Evolutionary conservation across 2,797 vertebrate genomes (phyloP).

Genomic region (Paramormyrops hopkinsi): DNA sequence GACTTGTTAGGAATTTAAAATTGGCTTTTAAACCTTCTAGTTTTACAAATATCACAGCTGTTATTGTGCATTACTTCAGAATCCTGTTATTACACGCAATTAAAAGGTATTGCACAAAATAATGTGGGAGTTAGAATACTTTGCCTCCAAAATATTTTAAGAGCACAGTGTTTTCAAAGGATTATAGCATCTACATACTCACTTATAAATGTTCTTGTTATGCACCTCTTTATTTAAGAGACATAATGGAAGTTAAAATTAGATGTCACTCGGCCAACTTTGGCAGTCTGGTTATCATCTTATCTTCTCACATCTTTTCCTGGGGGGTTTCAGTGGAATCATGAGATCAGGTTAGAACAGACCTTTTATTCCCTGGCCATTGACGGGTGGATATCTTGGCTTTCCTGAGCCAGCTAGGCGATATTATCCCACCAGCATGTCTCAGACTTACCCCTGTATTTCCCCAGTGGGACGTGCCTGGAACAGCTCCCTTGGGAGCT

Average conservation of each 20-base stretch:
- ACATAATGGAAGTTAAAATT: background rate
- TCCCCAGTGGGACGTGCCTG: background rate
- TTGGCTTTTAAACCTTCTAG: background rate
- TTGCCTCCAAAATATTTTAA: background rate
- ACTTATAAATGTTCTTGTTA: background rate
- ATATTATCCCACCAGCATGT: background rate
- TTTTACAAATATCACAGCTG: slow-evolving; percentile 5
- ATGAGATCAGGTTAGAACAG: background rate
- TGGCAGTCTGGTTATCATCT: background rate
- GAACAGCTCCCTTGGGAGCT: background rate
- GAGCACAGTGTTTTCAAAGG: background rate
- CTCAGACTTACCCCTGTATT: background rate
- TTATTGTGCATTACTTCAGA: background rate
- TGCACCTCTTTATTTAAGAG: background rate
- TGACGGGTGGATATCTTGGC: background rate
- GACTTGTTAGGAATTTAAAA: slow-evolving; percentile 14
- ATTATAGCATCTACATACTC: background rate
- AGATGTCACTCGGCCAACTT: background rate
- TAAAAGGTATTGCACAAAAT: slow-evolving; percentile 2
- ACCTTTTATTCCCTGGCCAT: background rate
- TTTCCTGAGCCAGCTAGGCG: background rate
- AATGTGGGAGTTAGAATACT: background rate
- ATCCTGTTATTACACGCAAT: background rate
- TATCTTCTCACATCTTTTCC: background rate
- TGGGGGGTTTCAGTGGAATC: background rate